Evolutionary conservation across 2,113 vertebrate species (phyloP).

Genomic region (Lophius piscatorius): DNA sequence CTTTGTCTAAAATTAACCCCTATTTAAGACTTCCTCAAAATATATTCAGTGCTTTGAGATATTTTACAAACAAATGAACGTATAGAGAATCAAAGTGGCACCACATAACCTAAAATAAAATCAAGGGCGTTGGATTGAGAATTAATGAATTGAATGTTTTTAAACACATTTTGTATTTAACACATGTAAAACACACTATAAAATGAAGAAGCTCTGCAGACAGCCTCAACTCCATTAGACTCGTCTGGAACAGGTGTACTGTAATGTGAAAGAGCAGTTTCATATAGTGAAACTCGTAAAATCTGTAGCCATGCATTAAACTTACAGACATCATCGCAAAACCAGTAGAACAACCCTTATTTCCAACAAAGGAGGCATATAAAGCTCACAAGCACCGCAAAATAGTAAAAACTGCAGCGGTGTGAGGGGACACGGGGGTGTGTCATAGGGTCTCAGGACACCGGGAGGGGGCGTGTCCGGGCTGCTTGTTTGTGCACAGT

Average conservation of each 20-base stretch:
- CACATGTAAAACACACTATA: too few species aligned
- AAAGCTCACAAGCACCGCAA: too few species aligned
- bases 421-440: conserved; percentile 4
- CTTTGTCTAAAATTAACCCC: too few species aligned
- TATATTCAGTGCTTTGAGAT: too few species aligned
- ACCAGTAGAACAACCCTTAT: background rate
- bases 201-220: background rate
- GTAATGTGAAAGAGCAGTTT: conserved; percentile 34
- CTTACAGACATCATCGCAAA: conserved; percentile 54
- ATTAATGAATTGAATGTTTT: too few species aligned
- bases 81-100: too few species aligned
- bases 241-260: background rate
- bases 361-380: background rate
- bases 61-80: too few species aligned
- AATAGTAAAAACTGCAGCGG: background rate
- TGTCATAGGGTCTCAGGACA: conserved; percentile 38
- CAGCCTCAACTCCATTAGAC: background rate
- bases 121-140: too few species aligned
- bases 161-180: too few species aligned
- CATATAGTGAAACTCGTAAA: conserved; percentile 8
- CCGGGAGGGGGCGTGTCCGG: conserved; percentile 59
- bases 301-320: conserved; percentile 3
- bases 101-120: too few species aligned
- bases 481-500: conserved; percentile 52
- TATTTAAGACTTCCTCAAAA: too few species aligned